These are phyloP conservation scores for Acridotheres tristis DNA, from an alignment of 2,797 vertebrate genomes.

Conservation along the genomic window DNA sequence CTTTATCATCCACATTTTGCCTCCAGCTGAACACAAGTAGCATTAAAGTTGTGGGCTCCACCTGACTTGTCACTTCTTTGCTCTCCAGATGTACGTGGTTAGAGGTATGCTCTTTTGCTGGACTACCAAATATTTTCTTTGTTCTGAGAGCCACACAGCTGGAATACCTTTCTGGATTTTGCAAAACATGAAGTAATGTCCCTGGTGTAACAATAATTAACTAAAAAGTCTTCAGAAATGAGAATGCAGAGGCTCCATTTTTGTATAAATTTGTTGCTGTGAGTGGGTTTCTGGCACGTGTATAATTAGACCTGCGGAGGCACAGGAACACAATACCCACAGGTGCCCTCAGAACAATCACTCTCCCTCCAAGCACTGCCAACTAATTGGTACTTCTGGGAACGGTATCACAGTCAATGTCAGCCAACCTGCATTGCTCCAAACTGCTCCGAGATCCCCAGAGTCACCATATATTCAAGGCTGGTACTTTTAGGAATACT, in stretches of 20 bases:
- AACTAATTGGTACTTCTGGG: slow-evolving; percentile 73
- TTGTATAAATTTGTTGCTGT: slow-evolving; percentile 43
- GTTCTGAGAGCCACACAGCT: background rate
- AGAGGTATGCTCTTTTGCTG: background rate
- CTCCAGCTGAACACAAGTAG: slow-evolving; percentile 30
- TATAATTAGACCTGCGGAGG: slow-evolving; percentile 52
- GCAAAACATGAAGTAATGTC: background rate
- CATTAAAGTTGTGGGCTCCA: background rate
- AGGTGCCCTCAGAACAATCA: slow-evolving; percentile 60
- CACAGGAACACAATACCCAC: slow-evolving; percentile 41
- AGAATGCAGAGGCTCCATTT: slow-evolving; percentile 1
- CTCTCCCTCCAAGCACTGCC: slow-evolving; percentile 55
- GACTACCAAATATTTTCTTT: slow-evolving; percentile 27
- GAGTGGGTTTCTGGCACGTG: background rate
- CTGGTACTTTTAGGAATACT: slow-evolving; percentile 46
- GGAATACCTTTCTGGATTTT: background rate
- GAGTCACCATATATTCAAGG: slow-evolving; percentile 27
- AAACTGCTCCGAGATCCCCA: slow-evolving; percentile 46
- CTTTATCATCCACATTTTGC: slow-evolving; percentile 25
- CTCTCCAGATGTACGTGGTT: background rate
- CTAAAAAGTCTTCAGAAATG: slow-evolving; percentile 42
- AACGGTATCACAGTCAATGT: slow-evolving; percentile 49
- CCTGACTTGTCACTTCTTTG: background rate
- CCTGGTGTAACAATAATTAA: slow-evolving; percentile 25
- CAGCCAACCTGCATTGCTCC: slow-evolving; percentile 36